Evolutionary conservation across 2,888 invertebrate species (phyloP), one percentile per base, ranked within the genome.

Genomic region (Oxyscelio sp.): DNA sequence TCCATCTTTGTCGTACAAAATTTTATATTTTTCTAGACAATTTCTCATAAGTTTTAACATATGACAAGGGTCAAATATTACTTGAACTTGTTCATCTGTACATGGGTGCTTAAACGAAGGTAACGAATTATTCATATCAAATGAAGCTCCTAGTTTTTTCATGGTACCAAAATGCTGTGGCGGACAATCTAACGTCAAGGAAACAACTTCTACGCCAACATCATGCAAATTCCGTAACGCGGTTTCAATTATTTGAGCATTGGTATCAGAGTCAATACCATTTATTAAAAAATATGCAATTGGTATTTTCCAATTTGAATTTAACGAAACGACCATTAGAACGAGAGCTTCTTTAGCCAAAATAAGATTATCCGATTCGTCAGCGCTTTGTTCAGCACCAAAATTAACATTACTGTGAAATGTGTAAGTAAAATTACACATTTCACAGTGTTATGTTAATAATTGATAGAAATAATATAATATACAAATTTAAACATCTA

Each of bases 291-390:
- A 66, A 34, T 34, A 66, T 34, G 31, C 66, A 21, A 66, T 66
- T 34, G 66, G 50, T 6, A 85, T 34, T 31, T 82, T 85, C 81
- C 78, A 85, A 50, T 17, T 73, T 22, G 48, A 27, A 19, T 56
- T 48, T 2, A 85, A 9, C 0, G 56, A 15, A 11, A 79, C 66
- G 8, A 73, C 59, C 78, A 79, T 68, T 4, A 80, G 19, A 17
- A 70, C 84, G 31, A 84, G 65, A 9, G 77, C 77, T 65, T 77
- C 74, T 63, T 65, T 80, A 15, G 79, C 71, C 13, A 58, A n/a
- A 27, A 9, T 9, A 9, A 56, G 15, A 9, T 6, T 2, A 34
- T 34, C 9, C 2, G 34, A 9, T 34, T 40, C n/a, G n/a, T 40
- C n/a, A 4, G 8, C 3, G 3, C n/a, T 2, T 24, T 8, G 4